Conservation (phyloP, 2,797 vertebrate species). For the Cossypha dichroa region DNA sequence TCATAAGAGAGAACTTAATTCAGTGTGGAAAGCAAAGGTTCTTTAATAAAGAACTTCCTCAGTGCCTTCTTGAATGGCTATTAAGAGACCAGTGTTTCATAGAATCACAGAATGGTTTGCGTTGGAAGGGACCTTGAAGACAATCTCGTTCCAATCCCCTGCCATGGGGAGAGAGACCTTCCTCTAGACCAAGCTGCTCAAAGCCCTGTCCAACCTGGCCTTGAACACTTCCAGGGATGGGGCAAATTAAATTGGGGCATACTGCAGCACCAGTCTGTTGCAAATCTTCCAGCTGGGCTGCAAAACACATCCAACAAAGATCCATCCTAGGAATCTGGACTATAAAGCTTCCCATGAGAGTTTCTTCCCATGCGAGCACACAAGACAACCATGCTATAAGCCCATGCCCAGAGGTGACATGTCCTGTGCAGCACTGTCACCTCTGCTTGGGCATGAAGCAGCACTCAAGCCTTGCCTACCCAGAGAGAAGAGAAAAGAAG, state of each 20-base stretch:
- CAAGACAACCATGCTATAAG: background rate
- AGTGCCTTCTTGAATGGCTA: background rate
- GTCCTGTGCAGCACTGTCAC: background rate
- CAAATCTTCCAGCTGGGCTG: background rate
- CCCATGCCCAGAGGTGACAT: background rate
- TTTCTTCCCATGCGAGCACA: background rate
- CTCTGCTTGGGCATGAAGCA: rapidly evolving
- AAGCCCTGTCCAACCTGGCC: background rate
- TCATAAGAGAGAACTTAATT: background rate
- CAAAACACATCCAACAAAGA: background rate
- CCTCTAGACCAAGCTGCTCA: background rate
- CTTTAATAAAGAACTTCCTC: background rate
- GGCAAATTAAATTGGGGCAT: background rate
- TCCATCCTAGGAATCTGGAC: background rate
- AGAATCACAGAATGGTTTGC: background rate
- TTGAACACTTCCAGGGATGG: background rate
- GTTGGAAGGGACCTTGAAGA: background rate
- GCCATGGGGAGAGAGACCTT: background rate
- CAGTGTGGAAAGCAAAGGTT: background rate
- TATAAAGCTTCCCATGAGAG: background rate
- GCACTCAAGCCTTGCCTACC: background rate
- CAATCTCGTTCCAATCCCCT: rapidly evolving
- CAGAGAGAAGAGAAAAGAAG: background rate
- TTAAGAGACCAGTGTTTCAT: background rate
- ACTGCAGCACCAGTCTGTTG: background rate